Evolutionary conservation across 2,888 invertebrate genomes (phyloP).

Genomic region (Amphiduros pacificus): DNA sequence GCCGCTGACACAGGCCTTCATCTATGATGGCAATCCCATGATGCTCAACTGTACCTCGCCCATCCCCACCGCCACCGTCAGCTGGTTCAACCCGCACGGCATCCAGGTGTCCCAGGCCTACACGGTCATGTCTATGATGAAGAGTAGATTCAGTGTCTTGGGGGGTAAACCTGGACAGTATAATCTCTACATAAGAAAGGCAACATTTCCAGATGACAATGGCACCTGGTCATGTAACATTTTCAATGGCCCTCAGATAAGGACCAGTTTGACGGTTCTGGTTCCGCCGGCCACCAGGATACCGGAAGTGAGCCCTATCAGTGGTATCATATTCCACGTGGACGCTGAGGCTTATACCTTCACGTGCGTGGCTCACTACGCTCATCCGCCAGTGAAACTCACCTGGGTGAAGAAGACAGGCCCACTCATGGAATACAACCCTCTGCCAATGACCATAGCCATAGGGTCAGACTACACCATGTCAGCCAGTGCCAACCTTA

Average conservation of each 20-base stretch:
- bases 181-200: slow-evolving; percentile 5
- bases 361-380: slow-evolving; percentile 6
- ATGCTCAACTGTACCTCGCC: neutral
- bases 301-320: slow-evolving; percentile 3
- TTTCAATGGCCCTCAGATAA: slow-evolving; percentile 6
- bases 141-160: neutral
- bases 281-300: slow-evolving; percentile 11
- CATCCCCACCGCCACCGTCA: neutral
- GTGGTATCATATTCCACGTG: slow-evolving; percentile 6
- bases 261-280: slow-evolving; percentile 2
- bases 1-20: too few species aligned
- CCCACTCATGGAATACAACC: neutral
- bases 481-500: slow-evolving; percentile 1
- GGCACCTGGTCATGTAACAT: slow-evolving; percentile 16
- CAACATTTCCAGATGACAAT: slow-evolving; percentile 15
- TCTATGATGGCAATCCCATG: neutral
- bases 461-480: slow-evolving; percentile 2
- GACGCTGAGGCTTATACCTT: slow-evolving; percentile 7
- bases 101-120: neutral
- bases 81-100: neutral
- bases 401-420: slow-evolving; percentile 9
- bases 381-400: slow-evolving; percentile 10
- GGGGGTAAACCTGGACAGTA: slow-evolving; percentile 4
- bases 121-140: neutral
- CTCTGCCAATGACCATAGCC: neutral